Conservation (phyloP, 2,888 invertebrate species). For the Polyommatus iphigenia region DNA sequence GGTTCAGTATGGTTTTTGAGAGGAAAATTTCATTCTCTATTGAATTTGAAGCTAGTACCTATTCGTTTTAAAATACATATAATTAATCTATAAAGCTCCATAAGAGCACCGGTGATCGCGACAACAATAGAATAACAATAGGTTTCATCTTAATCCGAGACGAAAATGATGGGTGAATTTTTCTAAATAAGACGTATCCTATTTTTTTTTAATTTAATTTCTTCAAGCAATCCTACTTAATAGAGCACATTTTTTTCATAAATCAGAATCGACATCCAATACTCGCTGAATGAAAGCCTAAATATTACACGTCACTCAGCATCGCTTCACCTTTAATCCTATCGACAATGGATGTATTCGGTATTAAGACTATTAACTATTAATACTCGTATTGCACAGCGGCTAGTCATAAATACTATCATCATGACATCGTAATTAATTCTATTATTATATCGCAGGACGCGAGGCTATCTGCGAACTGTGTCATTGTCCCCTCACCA, state of each 20-base stretch:
- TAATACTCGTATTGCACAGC: background rate
- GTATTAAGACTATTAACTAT: too few species aligned
- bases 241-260: background rate
- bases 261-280: background rate
- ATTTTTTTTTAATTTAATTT: too few species aligned
- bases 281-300: background rate
- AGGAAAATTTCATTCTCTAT: too few species aligned
- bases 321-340: background rate
- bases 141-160: too few species aligned
- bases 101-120: too few species aligned
- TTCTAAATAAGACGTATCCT: too few species aligned
- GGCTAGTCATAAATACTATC: background rate
- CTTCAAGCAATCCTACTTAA: background rate
- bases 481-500: constrained; percentile 28
- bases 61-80: too few species aligned
- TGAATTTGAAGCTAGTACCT: too few species aligned
- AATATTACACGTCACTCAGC: background rate
- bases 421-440: background rate
- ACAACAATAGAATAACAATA: too few species aligned
- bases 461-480: background rate
- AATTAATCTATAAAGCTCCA: too few species aligned
- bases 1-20: too few species aligned
- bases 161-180: too few species aligned
- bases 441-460: constrained; percentile 28
- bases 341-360: background rate